Evolutionary conservation across 2,113 vertebrate species (phyloP), one percentile per base, ranked within the genome.

Genomic region (Tylochromis polylepis): DNA sequence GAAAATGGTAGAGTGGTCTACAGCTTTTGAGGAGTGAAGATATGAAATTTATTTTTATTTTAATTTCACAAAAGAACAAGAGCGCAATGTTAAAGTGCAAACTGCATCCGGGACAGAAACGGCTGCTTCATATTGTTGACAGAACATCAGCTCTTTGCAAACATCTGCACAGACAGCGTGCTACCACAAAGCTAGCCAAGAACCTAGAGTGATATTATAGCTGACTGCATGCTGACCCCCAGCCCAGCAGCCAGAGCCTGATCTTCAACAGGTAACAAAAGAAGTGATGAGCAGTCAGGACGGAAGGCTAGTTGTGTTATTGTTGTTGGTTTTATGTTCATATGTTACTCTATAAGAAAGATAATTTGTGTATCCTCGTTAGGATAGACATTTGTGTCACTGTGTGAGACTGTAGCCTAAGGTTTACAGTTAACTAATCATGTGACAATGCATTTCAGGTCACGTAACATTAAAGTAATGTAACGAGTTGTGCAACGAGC

Each of bases 401-500:
- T 4, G 5, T 34, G 34, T 34, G 34, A 7, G 34, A 34, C 34
- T 34, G 34, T 34, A 34, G 34, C 34, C 7, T 7, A 34, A 34
- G 31, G 31, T 34, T 34, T 34, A 34, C 31, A 34, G 34, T 34
- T 2, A 57, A 27, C 22, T 57, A 57, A 27, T 57, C 55, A 62
- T 34, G 29, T 34, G 0, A 29, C 16, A 11, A 29, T 6, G 16
- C 16, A 0, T 62, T 62, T 34, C 59, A 62, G 29, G 16, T 34
- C 59, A 34, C 11, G 59, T 34, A 34, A 34, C 2, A 0, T 60
- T 60, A 34, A 34, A 62, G 9, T 0, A 31, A 62, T 4, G 59
- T 62, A 62, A 65, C 31, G 20, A 36, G 59, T 36, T 62, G 59
- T n/a, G 60, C 60, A 65, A 36, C 1, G 12, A 36, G 60, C 60